Percentiles rank a stretch among this genome's conserved stretches.
phyloP scores from a whole-genome alignment of 37 sponge, comb jelly and placozoan species.

The Theonella swinhoei region DNA sequence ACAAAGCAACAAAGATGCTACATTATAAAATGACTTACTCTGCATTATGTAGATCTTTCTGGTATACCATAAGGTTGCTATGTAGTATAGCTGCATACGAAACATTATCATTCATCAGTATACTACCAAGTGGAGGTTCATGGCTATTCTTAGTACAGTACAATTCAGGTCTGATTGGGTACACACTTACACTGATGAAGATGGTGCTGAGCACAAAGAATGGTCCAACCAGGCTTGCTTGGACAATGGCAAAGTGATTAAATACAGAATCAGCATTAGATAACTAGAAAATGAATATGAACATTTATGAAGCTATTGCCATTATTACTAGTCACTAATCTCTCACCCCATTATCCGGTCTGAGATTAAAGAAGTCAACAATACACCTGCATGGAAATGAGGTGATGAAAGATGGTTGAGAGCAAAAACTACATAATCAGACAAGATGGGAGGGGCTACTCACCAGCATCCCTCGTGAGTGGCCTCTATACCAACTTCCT shows the following conservation, averaged over 20 bases:
- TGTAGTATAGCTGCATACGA: background rate
- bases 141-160: too few relatives aligned
- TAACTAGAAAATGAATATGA: background rate
- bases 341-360: conserved; percentile 67
- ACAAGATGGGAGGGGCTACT: background rate
- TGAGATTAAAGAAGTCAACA: conserved; percentile 61
- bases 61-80: background rate
- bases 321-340: background rate
- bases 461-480: conserved; percentile 54
- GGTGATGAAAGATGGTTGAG: too few relatives aligned
- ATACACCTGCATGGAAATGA: conserved; percentile 18
- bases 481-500: conserved; percentile 9
- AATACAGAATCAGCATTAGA: background rate
- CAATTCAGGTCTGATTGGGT: background rate
- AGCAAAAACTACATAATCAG: too few relatives aligned
- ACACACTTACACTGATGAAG: conserved; percentile 31
- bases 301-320: background rate
- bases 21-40: too few relatives aligned
- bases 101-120: background rate
- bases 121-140: background rate
- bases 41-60: background rate
- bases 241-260: conserved; percentile 27
- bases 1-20: too few relatives aligned
- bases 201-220: conserved; percentile 14
- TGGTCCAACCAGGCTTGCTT: conserved; percentile 14